These are phyloP conservation scores for Pogonomyrmex barbatus DNA, from an alignment of 1,140 invertebrate genomes.

Conservation along the genomic window DNA sequence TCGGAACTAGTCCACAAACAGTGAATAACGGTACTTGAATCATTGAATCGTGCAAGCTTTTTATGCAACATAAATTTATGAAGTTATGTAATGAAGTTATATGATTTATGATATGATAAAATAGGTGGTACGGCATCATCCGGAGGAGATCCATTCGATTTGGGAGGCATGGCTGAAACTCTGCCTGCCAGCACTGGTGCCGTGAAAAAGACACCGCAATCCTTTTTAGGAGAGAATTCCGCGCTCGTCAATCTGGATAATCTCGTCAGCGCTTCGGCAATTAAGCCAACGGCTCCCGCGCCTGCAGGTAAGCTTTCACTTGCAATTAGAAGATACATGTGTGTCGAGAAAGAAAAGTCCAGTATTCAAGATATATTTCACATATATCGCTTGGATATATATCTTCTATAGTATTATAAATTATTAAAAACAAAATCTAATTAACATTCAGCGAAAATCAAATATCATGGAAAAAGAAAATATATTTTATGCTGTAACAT, in stretches of 20 bases:
- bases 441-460: slow-evolving; percentile 9
- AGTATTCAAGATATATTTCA: slow-evolving; percentile 37
- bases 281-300: slow-evolving; percentile 81
- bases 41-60: slow-evolving; percentile 1
- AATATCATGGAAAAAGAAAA: slow-evolving; percentile 17
- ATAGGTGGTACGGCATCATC: slow-evolving; percentile 83
- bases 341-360: slow-evolving; percentile 43
- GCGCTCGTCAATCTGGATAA: slow-evolving; percentile 97
- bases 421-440: slow-evolving; percentile 23
- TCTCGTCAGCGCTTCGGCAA: slow-evolving; percentile 90
- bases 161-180: slow-evolving; percentile 88
- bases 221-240: slow-evolving; percentile 97
- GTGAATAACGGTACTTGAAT: slow-evolving; percentile 83
- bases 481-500: slow-evolving; percentile 61
- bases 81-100: neutral
- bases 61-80: neutral
- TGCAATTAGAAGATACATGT: slow-evolving; percentile 14
- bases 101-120: neutral
- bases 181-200: slow-evolving; percentile 86
- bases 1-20: slow-evolving; percentile 82
- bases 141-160: slow-evolving; percentile 90
- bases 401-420: slow-evolving; percentile 4
- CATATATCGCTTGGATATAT: slow-evolving; percentile 10
- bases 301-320: slow-evolving; percentile 80
- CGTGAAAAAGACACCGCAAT: slow-evolving; percentile 94